phyloP scores from a whole-genome alignment of 2,113 vertebrate genomes.

The Desmodus rotundus region DNA sequence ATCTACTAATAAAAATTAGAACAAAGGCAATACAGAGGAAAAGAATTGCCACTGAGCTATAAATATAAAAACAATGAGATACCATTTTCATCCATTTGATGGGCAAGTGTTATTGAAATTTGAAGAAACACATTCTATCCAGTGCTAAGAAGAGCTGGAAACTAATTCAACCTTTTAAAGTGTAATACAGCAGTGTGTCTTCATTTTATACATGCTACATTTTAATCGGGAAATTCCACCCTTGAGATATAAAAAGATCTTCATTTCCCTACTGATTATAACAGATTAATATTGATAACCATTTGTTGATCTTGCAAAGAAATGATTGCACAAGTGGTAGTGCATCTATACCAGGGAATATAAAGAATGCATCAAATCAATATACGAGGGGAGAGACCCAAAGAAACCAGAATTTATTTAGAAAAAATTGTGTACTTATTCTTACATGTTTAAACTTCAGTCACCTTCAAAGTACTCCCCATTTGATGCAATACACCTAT shows the following conservation, averaged over 20 bases:
- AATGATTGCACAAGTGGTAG: neutral
- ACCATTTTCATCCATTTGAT: neutral
- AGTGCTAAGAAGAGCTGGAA: neutral
- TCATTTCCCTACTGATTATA: neutral
- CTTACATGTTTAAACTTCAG: too few relatives aligned
- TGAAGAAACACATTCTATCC: neutral
- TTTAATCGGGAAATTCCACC: neutral
- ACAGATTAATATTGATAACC: neutral
- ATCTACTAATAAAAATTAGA: neutral
- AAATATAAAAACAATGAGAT: neutral
- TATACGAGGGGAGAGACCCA: neutral
- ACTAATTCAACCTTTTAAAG: neutral
- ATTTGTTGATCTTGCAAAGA: neutral
- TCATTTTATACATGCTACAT: neutral
- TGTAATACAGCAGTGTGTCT: neutral
- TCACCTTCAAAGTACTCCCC: too few relatives aligned
- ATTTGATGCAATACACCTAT: too few relatives aligned
- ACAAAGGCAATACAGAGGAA: neutral
- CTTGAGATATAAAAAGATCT: neutral
- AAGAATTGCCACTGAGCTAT: neutral
- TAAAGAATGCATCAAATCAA: neutral
- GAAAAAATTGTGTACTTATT: too few relatives aligned
- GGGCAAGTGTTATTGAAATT: neutral
- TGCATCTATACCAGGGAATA: neutral
- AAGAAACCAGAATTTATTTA: neutral